phyloP scores from a whole-genome alignment of 1,140 invertebrate species.

The Heterodera schachtii region DNA sequence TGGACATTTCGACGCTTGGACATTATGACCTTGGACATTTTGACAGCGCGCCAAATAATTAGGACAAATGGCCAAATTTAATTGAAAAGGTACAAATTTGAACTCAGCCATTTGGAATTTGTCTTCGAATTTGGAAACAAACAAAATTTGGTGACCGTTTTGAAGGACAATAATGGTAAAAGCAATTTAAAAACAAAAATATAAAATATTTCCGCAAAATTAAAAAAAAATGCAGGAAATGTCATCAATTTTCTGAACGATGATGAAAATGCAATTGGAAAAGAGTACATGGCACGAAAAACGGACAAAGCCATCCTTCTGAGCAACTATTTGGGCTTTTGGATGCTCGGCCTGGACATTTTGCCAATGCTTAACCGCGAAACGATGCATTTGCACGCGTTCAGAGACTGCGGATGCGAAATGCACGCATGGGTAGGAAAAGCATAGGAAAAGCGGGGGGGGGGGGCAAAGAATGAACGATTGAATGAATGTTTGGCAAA shows the following conservation, averaged over 20 bases:
- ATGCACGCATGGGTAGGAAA: slow-evolving; percentile 2
- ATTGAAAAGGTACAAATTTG: neutral
- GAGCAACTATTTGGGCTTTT: slow-evolving; percentile 8
- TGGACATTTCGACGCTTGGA: too few species aligned
- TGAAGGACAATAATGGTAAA: neutral
- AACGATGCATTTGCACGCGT: neutral
- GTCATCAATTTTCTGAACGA: neutral
- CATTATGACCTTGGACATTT: too few species aligned
- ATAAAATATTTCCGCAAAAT: too few species aligned
- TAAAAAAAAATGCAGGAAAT: neutral
- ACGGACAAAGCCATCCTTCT: neutral
- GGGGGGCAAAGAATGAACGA: too few species aligned
- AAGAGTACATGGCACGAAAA: neutral
- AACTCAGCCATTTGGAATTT: neutral
- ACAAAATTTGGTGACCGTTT: neutral
- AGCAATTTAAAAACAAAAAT: neutral
- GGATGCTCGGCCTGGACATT: slow-evolving; percentile 9
- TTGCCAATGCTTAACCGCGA: neutral
- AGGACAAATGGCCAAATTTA: neutral
- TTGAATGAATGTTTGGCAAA: too few species aligned
- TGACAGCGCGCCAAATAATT: too few species aligned
- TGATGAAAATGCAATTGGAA: neutral
- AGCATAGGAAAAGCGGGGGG: too few species aligned
- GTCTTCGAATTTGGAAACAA: neutral
- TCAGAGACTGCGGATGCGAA: slow-evolving; percentile 3